phyloP scores from a whole-genome alignment of 2,888 invertebrate genomes.

The Gandaritis pyraliata region DNA sequence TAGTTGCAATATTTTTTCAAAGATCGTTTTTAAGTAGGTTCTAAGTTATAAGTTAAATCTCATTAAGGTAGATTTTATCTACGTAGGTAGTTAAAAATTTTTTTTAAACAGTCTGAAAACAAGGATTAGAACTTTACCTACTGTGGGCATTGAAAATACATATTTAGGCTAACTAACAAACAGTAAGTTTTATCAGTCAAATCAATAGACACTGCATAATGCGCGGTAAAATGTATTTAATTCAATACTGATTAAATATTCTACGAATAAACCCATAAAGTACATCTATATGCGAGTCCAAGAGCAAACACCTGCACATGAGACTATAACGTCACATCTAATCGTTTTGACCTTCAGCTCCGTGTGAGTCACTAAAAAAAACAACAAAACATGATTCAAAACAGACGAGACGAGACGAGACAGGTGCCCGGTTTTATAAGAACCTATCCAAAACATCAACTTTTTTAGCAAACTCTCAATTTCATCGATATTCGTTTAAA shows the following conservation, averaged over 20 bases:
- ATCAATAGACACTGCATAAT: no score
- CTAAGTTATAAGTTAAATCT: no score
- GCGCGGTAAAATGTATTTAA: no score
- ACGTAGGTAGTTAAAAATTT: no score
- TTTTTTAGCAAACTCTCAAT: background rate
- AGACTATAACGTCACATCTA: constrained; percentile 15
- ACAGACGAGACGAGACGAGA: constrained; percentile 5
- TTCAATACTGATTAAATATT: background rate
- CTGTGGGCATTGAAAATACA: no score
- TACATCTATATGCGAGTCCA: background rate
- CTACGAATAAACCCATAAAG: background rate
- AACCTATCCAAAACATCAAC: constrained; percentile 3
- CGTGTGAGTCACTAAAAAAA: constrained; percentile 17
- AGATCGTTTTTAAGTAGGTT: no score
- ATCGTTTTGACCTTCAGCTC: constrained; percentile 19
- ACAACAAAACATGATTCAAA: constrained; percentile 17
- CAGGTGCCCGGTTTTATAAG: constrained; percentile 9
- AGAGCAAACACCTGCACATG: constrained; percentile 17
- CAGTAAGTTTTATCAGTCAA: no score
- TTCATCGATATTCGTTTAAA: background rate
- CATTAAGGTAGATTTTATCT: no score
- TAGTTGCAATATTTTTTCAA: no score
- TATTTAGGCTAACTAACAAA: no score
- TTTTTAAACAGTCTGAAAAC: no score
- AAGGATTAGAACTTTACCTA: no score